Evolutionary conservation across 2,888 invertebrate species (phyloP).

Genomic region (Ditylenchus weischeri): DNA sequence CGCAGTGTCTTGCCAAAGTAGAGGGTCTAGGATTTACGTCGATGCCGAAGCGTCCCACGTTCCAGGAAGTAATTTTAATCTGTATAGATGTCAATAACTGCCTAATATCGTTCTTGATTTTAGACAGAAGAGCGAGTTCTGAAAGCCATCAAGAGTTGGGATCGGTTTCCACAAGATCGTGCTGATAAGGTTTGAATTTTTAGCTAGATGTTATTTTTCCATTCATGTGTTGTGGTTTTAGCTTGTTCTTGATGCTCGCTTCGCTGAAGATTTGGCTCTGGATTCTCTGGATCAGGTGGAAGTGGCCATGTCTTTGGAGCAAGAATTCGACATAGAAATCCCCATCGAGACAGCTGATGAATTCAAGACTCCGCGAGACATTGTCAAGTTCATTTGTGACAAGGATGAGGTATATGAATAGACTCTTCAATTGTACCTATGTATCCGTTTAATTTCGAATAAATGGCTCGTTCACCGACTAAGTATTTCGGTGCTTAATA

Average conservation of each 20-base stretch:
- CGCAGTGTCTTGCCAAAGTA: no score
- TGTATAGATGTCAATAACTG: no score
- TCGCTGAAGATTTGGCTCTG: slow-evolving; percentile 81
- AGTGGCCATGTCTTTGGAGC: slow-evolving; percentile 98
- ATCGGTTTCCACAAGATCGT: slow-evolving; percentile 50
- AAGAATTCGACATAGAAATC: slow-evolving; percentile 92
- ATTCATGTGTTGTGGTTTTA: no score
- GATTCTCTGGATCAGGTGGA: slow-evolving; percentile 99
- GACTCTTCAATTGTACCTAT: no score
- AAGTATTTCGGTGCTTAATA: neutral
- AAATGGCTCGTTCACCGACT: no score
- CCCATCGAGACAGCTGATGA: slow-evolving; percentile 93
- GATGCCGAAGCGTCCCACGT: no score
- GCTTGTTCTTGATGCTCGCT: slow-evolving; percentile 86
- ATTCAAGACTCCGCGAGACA: slow-evolving; percentile 82
- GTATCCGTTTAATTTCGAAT: no score
- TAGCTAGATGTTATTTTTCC: no score
- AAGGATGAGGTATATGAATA: slow-evolving; percentile 64
- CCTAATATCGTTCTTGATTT: slow-evolving; percentile 14
- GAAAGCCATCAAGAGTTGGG: slow-evolving; percentile 56
- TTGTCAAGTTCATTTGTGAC: slow-evolving; percentile 89
- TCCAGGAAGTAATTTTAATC: no score
- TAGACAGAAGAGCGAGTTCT: slow-evolving; percentile 55
- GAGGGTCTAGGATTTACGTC: no score
- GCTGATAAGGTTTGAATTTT: slow-evolving; percentile 71